Evolutionary conservation across 2,888 invertebrate species (phyloP).

Genomic region (Bruchidius siliquastri): DNA sequence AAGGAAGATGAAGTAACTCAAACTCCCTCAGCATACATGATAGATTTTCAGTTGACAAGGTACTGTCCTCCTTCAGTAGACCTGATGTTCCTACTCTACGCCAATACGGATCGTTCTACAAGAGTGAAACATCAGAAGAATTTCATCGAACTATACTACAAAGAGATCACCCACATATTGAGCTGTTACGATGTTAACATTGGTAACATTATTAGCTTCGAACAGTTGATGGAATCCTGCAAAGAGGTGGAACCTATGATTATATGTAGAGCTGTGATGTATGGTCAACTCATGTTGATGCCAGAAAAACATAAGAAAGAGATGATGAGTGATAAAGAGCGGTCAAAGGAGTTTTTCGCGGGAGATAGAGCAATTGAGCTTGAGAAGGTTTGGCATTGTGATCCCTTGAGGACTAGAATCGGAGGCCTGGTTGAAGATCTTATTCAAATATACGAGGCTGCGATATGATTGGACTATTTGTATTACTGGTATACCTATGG

Average conservation of each 20-base stretch:
- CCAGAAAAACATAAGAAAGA: conserved; percentile 21
- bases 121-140: conserved; percentile 20
- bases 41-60: conserved; percentile 35
- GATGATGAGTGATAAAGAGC: conserved; percentile 19
- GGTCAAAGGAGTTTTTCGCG: conserved; percentile 14
- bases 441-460: conserved; percentile 13
- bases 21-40: conserved; percentile 21
- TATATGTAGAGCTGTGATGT: conserved; percentile 19
- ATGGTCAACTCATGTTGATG: conserved; percentile 16
- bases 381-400: conserved; percentile 4
- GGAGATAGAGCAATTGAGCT: conserved; percentile 20
- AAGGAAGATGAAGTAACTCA: background rate
- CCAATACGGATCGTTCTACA: conserved; percentile 18
- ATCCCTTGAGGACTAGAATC: conserved; percentile 5
- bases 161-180: conserved; percentile 21
- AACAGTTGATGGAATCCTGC: conserved; percentile 22
- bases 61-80: conserved; percentile 64
- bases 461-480: background rate
- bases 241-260: conserved; percentile 23
- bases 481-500: too few relatives aligned
- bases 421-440: conserved; percentile 10
- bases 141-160: conserved; percentile 23
- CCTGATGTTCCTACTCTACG: conserved; percentile 43
- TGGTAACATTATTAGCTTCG: conserved; percentile 19
- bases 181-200: conserved; percentile 17